Evolutionary conservation across 2,888 invertebrate species (phyloP), one percentile per base, ranked within the genome.

Genomic region (Amiota mariae): DNA sequence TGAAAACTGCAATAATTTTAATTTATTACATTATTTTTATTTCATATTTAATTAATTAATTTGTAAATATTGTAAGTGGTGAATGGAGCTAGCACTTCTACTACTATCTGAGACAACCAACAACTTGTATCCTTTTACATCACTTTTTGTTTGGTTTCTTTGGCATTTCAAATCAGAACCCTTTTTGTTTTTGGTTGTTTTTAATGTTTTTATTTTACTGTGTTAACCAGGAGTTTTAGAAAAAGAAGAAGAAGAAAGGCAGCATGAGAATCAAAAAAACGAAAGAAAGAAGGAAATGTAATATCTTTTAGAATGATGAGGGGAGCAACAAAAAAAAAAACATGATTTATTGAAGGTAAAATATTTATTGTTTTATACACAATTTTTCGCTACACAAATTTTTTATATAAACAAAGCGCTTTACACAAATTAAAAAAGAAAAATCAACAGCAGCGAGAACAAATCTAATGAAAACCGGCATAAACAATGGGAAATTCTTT

Each of bases 291-390:
- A 66, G 49, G 1, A 66, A 48, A 8, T 54, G 13, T 12, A 54
- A 4, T 36, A 36, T 36, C 6, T 36, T 36, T 36, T 36, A 13
- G 18, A 15, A 15, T 15, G 59, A 15, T 59, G n/a, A 63, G 46
- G 24, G 61, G n/a, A 63, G 36, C 46, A 66, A 66, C 9, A 46
- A 48, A 74, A 80, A 79, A 80, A 13, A 79, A 84, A 18, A 87
- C 84, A 87, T 88, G 88, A 88, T 88, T 88, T 88, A 88, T 88
- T 88, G 87, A 86, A 86, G 86, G 82, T 84, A 80, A 87, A 88
- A 88, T 88, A 87, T 88, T 87, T 88, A 87, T 87, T 87, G 87
- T 87, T 87, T 86, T 82, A 36, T 36, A 79, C 73, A 78, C 75
- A 80, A 79, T 78, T 80, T 80, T 77, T 77, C 76, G 76, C 8